A percentile compares a stretch with the other conserved stretches of the same genome.
Evolutionary conservation across 2,888 invertebrate genomes (phyloP).

Genomic region (Eristalis pertinax): DNA sequence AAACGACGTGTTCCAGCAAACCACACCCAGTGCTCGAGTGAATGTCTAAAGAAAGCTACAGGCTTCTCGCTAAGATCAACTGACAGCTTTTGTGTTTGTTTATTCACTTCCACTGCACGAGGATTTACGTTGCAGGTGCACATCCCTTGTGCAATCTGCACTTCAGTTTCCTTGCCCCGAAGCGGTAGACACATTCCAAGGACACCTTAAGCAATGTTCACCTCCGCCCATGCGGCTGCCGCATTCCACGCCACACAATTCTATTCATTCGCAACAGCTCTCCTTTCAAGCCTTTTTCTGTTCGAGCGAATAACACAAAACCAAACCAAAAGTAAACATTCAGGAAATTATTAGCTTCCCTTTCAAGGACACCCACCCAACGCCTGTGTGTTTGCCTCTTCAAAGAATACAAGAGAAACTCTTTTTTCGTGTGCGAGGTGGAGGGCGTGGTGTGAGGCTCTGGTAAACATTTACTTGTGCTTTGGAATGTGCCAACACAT

Average conservation of each 20-base stretch:
- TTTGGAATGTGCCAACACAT: slow-evolving; percentile 60
- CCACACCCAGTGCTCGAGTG: not conserved
- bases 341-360: slow-evolving; percentile 58
- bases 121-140: not conserved
- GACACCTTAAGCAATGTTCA: slow-evolving; percentile 18
- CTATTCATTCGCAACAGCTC: not conserved
- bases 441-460: slow-evolving; percentile 7
- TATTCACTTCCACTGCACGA: not conserved
- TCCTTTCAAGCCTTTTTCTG: slow-evolving; percentile 23
- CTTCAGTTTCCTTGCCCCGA: not conserved
- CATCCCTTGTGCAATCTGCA: not conserved
- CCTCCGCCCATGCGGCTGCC: not conserved
- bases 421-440: slow-evolving; percentile 12
- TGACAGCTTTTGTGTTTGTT: not conserved
- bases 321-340: slow-evolving; percentile 55
- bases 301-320: slow-evolving; percentile 3
- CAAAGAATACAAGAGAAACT: slow-evolving; percentile 7
- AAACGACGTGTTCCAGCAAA: not conserved
- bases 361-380: slow-evolving; percentile 47
- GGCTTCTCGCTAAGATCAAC: not conserved
- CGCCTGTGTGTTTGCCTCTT: not conserved
- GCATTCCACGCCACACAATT: slow-evolving; percentile 3
- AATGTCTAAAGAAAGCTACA: not conserved
- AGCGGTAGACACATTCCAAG: slow-evolving; percentile 1
- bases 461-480: slow-evolving; percentile 62